Conservation (phyloP, 2,888 invertebrate genomes). For the Oscheius sp. region DNA sequence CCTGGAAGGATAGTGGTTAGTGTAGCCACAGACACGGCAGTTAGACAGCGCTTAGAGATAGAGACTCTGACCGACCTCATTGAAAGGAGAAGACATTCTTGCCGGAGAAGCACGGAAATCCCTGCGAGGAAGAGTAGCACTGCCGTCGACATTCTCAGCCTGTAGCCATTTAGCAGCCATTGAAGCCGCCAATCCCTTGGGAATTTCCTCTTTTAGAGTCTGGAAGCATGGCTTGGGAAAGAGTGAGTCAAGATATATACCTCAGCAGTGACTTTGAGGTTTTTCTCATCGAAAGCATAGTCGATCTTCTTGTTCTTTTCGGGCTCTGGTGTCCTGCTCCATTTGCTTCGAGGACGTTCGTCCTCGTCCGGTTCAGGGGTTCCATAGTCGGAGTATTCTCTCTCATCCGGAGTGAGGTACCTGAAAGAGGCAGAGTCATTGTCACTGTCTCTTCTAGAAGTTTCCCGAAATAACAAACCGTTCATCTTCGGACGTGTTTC, state of each 20-base stretch:
- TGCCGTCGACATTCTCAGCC: slow-evolving; percentile 39
- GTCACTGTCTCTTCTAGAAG: not conserved
- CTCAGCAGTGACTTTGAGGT: slow-evolving; percentile 50
- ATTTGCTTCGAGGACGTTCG: slow-evolving; percentile 42
- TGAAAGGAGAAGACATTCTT: slow-evolving; percentile 29
- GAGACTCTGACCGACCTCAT: slow-evolving; percentile 1
- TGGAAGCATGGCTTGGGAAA: not conserved
- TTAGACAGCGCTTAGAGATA: not conserved
- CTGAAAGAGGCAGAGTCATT: slow-evolving; percentile 33
- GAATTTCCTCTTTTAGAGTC: slow-evolving; percentile 47
- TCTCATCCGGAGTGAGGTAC: slow-evolving; percentile 40
- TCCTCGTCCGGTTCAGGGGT: slow-evolving; percentile 48
- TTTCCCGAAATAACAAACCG: slow-evolving; percentile 5
- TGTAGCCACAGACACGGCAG: not conserved
- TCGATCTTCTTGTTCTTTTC: slow-evolving; percentile 41
- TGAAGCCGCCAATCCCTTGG: slow-evolving; percentile 52
- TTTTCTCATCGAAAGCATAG: slow-evolving; percentile 60
- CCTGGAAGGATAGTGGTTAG: slow-evolving; percentile 14
- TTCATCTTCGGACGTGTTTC: slow-evolving; percentile 25
- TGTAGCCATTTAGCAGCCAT: slow-evolving; percentile 42
- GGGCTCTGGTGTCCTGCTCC: slow-evolving; percentile 22
- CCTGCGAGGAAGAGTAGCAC: slow-evolving; percentile 47
- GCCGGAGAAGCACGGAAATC: slow-evolving; percentile 47
- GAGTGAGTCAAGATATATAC: not conserved
- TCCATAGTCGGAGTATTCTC: slow-evolving; percentile 22